phyloP scores from a whole-genome alignment of 2,113 vertebrate species.

The Poecile atricapillus region DNA sequence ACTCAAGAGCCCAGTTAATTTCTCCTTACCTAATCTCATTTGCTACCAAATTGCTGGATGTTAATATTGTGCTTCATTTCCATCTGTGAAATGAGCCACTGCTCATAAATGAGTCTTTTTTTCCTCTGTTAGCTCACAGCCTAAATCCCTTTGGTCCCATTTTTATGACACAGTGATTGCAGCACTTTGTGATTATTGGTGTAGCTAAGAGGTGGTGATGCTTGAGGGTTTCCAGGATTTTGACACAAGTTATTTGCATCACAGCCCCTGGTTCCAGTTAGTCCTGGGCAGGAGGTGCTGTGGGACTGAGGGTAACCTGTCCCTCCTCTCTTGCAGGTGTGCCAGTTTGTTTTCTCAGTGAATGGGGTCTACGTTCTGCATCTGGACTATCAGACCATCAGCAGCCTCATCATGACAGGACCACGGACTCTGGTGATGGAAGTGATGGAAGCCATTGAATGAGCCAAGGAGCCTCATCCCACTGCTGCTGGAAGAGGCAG shows the following conservation, averaged over 20 bases:
- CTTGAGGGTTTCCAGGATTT: background rate
- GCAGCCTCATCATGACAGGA: conserved; percentile 84
- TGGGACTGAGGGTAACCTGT: background rate
- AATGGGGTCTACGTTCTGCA: conserved; percentile 80
- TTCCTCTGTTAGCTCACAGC: background rate
- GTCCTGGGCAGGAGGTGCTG: background rate
- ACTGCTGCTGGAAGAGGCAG: background rate
- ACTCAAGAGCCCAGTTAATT: conserved; percentile 25
- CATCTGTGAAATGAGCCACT: background rate
- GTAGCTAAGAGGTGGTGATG: background rate
- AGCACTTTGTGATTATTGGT: background rate
- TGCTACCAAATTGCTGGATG: background rate
- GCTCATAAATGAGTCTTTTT: background rate
- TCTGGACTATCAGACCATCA: conserved; percentile 80
- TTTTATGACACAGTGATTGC: background rate
- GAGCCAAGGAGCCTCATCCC: background rate
- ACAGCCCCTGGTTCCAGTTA: background rate
- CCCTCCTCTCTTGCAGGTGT: conserved; percentile 69
- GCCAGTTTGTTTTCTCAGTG: conserved; percentile 84
- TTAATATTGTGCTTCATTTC: conserved; percentile 22
- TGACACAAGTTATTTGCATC: background rate
- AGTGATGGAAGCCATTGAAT: conserved; percentile 82
- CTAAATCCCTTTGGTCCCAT: background rate
- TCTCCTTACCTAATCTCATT: conserved; percentile 36
- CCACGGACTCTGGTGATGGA: conserved; percentile 82